Evolutionary conservation across 2,888 invertebrate species (phyloP).

Genomic region (Zele albiditarsus): DNA sequence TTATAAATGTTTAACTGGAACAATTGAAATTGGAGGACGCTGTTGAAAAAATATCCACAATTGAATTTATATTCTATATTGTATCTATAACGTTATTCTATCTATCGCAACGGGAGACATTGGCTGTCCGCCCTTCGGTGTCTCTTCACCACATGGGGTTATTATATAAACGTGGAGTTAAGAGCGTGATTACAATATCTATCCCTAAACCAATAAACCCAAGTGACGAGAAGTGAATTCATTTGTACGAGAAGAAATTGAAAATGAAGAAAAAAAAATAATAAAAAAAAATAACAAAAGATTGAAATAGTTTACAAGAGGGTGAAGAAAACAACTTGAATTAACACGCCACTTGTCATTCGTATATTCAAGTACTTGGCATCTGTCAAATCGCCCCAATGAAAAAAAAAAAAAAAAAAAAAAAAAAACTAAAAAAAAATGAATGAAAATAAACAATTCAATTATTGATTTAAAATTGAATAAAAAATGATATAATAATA

Average conservation of each 20-base stretch:
- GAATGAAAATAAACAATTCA: constrained; percentile 23
- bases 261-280: constrained; percentile 16
- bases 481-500: background rate
- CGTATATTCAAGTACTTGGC: constrained; percentile 12
- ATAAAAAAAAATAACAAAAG: constrained; percentile 23
- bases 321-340: constrained; percentile 32
- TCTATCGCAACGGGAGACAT: constrained; percentile 8
- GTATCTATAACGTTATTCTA: background rate
- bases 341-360: constrained; percentile 25
- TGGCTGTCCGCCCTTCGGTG: constrained; percentile 10
- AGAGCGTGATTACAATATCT: constrained; percentile 67
- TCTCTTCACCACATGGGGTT: background rate
- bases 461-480: constrained; percentile 14
- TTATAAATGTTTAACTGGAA: no score
- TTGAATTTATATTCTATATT: no score
- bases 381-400: constrained; percentile 32
- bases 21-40: no score
- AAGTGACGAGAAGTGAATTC: constrained; percentile 36
- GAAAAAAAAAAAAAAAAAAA: background rate
- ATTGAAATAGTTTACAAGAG: constrained; percentile 12
- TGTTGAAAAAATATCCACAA: no score
- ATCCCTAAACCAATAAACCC: constrained; percentile 59
- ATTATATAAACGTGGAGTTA: constrained; percentile 59
- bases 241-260: constrained; percentile 2
- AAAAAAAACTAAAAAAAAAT: no score